Percentiles rank a stretch among this genome's conserved stretches.
Conservation (phyloP, 2,113 vertebrate species). For the Bettongia penicillata region DNA sequence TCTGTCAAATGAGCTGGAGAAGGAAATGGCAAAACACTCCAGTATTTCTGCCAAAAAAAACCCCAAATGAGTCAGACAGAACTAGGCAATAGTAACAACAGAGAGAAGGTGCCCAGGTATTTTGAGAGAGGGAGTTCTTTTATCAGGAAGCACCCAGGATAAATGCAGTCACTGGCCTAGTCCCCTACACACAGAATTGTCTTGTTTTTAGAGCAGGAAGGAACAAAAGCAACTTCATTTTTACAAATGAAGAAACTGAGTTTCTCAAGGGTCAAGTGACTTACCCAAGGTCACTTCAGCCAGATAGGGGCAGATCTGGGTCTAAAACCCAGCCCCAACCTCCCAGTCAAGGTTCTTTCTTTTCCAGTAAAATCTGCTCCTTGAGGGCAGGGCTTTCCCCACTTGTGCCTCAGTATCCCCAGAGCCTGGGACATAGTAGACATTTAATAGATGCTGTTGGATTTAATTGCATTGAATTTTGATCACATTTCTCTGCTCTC, state of each 20-base stretch:
- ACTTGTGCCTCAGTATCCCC: background rate
- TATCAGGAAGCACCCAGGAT: background rate
- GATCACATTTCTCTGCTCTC: background rate
- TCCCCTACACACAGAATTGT: background rate
- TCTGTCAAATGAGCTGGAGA: background rate
- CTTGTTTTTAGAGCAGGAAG: background rate
- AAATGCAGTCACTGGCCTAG: background rate
- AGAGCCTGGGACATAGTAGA: background rate
- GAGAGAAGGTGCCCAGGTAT: background rate
- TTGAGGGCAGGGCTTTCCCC: background rate
- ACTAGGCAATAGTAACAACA: background rate
- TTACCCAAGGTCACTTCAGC: background rate
- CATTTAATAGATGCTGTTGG: background rate
- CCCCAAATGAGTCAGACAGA: background rate
- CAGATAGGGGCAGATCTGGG: background rate
- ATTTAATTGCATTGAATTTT: background rate
- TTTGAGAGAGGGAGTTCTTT: background rate
- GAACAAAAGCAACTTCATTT: background rate
- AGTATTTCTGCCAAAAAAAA: background rate
- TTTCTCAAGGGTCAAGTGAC: background rate
- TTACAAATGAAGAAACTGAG: background rate
- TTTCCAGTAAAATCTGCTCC: background rate
- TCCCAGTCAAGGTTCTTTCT: background rate
- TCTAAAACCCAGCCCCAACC: background rate
- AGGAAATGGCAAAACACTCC: background rate